These are phyloP conservation scores for Polypedilum vanderplanki DNA, from an alignment of 1,140 invertebrate genomes.

Conservation along the genomic window DNA sequence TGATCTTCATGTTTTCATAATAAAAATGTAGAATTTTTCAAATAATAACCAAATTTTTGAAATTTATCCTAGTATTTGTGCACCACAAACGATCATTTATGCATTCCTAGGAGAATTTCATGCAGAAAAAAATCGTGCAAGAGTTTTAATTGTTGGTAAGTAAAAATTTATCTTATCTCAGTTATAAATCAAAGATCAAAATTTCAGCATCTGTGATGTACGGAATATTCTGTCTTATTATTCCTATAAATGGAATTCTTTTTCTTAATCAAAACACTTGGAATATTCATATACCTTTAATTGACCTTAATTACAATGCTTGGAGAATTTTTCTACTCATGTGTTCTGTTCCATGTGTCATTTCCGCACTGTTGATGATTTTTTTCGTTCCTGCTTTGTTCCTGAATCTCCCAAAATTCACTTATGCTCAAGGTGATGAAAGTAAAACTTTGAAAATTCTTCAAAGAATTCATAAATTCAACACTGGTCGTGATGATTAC, in stretches of 20 bases:
- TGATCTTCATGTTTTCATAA: no score
- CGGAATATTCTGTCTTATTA: neutral
- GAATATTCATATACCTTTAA: constrained; percentile 37
- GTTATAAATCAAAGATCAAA: neutral
- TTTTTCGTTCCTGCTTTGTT: constrained; percentile 2
- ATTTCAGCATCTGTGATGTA: neutral
- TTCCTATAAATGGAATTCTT: constrained; percentile 35
- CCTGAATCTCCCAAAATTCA: constrained; percentile 30
- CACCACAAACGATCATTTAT: constrained; percentile 57
- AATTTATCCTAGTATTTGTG: constrained; percentile 49
- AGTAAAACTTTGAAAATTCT: constrained; percentile 4
- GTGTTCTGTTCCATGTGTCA: neutral
- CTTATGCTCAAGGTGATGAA: constrained; percentile 8
- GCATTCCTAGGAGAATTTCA: constrained; percentile 63
- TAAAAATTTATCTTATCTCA: neutral
- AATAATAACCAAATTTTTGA: no score
- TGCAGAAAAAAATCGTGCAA: constrained; percentile 41
- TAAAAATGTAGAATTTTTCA: constrained; percentile 35
- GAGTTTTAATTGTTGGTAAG: constrained; percentile 38
- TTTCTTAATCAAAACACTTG: neutral
- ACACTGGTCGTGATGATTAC: constrained; percentile 44
- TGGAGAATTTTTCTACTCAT: constrained; percentile 27
- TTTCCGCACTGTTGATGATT: neutral
- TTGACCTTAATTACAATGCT: constrained; percentile 29
- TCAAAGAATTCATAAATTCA: constrained; percentile 47